Conservation (phyloP, 2,797 vertebrate species). For the Gymnocypris eckloni region DNA sequence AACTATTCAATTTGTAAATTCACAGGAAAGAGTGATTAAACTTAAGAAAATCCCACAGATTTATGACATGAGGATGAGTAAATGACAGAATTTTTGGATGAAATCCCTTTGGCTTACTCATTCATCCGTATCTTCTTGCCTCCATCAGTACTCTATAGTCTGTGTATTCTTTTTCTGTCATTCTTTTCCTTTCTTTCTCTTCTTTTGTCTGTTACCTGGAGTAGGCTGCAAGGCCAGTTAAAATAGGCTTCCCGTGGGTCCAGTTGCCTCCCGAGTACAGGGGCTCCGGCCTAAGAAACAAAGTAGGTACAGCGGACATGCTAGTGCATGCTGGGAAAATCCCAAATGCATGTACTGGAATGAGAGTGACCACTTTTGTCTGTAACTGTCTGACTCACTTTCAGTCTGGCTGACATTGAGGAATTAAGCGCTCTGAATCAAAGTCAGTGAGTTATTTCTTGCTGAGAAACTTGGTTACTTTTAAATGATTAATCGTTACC, state of each 20-base stretch:
- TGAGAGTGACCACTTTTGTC: neutral
- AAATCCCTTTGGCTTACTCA: neutral
- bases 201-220: conserved; percentile 68
- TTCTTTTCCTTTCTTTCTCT: conserved; percentile 23
- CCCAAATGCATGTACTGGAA: conserved; percentile 31
- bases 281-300: conserved; percentile 81
- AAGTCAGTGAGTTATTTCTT: neutral
- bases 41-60: neutral
- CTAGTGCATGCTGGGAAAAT: conserved; percentile 68
- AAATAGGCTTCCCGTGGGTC: conserved; percentile 82
- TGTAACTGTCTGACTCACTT: neutral
- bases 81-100: neutral
- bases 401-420: neutral
- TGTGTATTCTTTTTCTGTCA: conserved; percentile 14
- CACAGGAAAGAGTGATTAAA: neutral
- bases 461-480: neutral
- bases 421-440: neutral
- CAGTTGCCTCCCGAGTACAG: conserved; percentile 86
- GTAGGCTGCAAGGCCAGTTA: conserved; percentile 73
- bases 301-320: conserved; percentile 79
- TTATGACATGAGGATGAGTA: neutral
- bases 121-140: neutral
- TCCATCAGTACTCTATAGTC: neutral
- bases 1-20: neutral
- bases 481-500: neutral